Evolutionary conservation across 2,888 invertebrate species (phyloP).

Genomic region (Rotaria magnacalcarata): DNA sequence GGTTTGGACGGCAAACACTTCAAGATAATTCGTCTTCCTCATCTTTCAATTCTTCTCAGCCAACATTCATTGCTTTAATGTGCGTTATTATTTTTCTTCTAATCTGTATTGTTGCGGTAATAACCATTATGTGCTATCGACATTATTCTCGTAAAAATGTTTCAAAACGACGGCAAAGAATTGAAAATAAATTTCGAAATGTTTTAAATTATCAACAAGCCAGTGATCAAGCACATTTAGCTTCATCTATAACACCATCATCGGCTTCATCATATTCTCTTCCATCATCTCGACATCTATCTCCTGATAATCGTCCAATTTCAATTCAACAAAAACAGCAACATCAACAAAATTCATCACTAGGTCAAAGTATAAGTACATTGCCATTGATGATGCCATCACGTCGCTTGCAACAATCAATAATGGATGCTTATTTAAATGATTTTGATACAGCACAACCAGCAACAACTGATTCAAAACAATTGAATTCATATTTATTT

Average conservation of each 20-base stretch:
- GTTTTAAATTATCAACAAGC: background rate
- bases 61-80: slow-evolving; percentile 27
- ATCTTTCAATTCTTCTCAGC: background rate
- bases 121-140: background rate
- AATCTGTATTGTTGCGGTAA: background rate
- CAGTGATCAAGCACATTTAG: slow-evolving; percentile 1
- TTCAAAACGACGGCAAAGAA: background rate
- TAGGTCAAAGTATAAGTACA: background rate
- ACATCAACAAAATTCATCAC: background rate
- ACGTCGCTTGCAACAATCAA: slow-evolving; percentile 21
- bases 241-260: slow-evolving; percentile 22
- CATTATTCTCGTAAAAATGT: background rate
- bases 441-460: background rate
- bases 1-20: background rate
- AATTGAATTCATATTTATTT: slow-evolving; percentile 21
- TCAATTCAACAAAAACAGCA: background rate
- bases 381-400: background rate
- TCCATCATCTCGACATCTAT: slow-evolving; percentile 12
- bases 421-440: slow-evolving; percentile 29
- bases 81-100: background rate
- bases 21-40: background rate
- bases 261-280: background rate
- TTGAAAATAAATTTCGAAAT: background rate
- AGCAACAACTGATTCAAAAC: background rate
- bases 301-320: background rate